Evolutionary conservation across 2,888 invertebrate species (phyloP).

Genomic region (Amiota communis): DNA sequence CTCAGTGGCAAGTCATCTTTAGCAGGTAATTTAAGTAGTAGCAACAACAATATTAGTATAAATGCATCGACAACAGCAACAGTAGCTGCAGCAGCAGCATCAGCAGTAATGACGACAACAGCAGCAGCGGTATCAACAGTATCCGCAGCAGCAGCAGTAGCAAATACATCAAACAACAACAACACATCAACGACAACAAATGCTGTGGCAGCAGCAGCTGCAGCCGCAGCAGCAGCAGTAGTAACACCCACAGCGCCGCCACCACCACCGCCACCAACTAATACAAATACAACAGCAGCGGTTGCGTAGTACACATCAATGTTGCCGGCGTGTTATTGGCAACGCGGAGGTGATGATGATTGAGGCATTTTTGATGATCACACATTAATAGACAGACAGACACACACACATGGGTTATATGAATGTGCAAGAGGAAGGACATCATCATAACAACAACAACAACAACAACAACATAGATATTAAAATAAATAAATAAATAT

Average conservation of each 20-base stretch:
- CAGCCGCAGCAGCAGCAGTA: conserved; percentile 53
- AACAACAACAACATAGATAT: not conserved
- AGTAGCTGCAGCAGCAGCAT: conserved; percentile 36
- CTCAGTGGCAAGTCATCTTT: conserved; percentile 35
- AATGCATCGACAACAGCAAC: conserved; percentile 30
- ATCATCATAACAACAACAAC: not conserved
- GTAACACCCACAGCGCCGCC: conserved; percentile 45
- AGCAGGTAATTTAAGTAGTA: conserved; percentile 48
- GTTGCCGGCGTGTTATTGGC: conserved; percentile 64
- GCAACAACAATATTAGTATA: conserved; percentile 38
- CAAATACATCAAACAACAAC: conserved; percentile 36
- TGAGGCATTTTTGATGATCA: conserved; percentile 36
- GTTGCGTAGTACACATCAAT: conserved; percentile 73
- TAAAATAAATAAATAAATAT: too few species aligned
- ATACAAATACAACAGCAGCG: conserved; percentile 69
- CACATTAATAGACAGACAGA: not conserved
- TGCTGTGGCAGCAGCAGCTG: conserved; percentile 39
- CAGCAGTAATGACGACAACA: conserved; percentile 40
- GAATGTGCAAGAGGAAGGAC: not conserved
- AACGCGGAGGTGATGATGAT: conserved; percentile 37
- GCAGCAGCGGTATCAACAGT: conserved; percentile 32
- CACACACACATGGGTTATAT: not conserved
- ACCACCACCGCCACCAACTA: conserved; percentile 60
- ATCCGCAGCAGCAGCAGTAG: conserved; percentile 40
- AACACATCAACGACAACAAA: conserved; percentile 29